Evolutionary conservation across 2,797 vertebrate species (phyloP), one percentile per base, ranked within the genome.

Genomic region (Trematomus bernacchii): DNA sequence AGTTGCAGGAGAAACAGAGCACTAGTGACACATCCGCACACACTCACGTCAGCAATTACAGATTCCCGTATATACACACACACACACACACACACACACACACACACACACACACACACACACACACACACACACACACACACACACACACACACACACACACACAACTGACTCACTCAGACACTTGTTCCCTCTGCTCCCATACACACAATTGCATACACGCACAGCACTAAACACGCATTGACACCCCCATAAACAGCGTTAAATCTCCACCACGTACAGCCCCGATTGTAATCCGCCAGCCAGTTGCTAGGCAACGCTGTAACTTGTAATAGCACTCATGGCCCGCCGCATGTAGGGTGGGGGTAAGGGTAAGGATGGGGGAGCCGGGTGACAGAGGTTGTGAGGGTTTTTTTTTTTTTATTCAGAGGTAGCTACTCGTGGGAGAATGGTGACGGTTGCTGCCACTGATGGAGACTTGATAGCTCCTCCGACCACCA

Each of bases 251-350:
- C 61, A 73, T 80, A 90, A 90, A 91, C 74, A 80, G 71, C 82
- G 84, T 84, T 84, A 84, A 86, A 89, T 89, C 89, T 86, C 72
- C 53, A 66, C 65, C 58, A 62, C 68, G 55, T 84, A 70, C 74
- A 77, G 67, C 83, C 81, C 80, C 79, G 77, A 83, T 86, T 82
- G 83, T 84, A 82, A 90, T 87, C 79, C 6, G 2, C 69, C 73
- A 83, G 86, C 86, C 88, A 92, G 93, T 94, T 94, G 92, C 93
- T 93, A 94, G 85, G 93, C 91, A 93, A 94, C 92, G 53, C 77
- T 73, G 82, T 70, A 82, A 87, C 85, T 88, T 85, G 82, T 86
- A 89, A 89, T 81, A 87, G 79, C 69, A 83, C 79, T 74, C 72
- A 78, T 66, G 80, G 84, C 77, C 83, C 57, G 2, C 66, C 62